Conservation (phyloP, 2,113 vertebrate species). For the Eretmochelys imbricata region DNA sequence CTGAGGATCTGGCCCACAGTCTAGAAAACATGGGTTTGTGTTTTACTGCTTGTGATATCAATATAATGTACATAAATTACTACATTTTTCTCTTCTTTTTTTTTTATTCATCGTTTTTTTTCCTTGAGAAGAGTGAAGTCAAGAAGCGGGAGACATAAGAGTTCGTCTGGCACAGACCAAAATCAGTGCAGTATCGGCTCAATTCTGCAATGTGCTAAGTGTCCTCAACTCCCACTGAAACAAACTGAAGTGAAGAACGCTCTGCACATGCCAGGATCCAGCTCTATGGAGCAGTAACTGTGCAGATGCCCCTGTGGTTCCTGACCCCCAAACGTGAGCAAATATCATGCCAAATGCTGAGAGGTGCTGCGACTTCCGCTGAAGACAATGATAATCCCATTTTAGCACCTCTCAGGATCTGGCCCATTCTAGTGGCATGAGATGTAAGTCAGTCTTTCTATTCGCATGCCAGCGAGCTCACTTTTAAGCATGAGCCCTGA, state of each 20-base stretch:
- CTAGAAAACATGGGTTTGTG: not conserved
- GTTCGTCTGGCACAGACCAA: not conserved
- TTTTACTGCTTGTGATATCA: not conserved
- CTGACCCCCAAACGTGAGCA: not conserved
- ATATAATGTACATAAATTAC: not conserved
- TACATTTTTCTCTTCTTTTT: not conserved
- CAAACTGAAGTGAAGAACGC: not conserved
- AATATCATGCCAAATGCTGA: not conserved
- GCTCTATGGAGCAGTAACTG: not conserved
- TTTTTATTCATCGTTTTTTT: not conserved
- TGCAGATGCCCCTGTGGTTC: not conserved
- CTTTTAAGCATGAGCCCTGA: not conserved
- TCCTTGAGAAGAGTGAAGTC: not conserved
- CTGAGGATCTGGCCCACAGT: not conserved
- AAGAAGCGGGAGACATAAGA: not conserved
- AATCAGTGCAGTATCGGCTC: not conserved
- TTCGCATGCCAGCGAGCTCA: not conserved
- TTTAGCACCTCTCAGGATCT: not conserved
- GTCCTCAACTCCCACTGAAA: fast-evolving
- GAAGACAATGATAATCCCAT: not conserved
- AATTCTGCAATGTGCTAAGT: not conserved
- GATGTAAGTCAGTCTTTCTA: not conserved
- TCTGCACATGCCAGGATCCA: not conserved
- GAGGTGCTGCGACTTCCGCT: fast-evolving
- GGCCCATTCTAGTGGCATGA: not conserved